Percentiles rank a stretch among this genome's conserved stretches.
These are phyloP conservation scores for Lasioglossum marginatum DNA, from an alignment of 2,888 invertebrate species.

Conservation along the genomic window DNA sequence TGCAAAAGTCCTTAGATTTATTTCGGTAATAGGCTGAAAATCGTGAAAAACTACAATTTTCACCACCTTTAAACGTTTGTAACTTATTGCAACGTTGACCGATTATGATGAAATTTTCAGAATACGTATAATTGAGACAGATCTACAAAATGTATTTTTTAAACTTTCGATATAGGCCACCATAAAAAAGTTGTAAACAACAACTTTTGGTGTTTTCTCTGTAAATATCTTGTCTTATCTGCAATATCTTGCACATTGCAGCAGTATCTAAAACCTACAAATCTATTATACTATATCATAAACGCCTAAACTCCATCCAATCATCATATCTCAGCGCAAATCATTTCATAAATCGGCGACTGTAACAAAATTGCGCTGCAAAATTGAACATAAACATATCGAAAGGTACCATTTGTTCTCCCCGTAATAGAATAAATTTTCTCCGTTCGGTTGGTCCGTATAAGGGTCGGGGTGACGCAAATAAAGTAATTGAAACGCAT, in stretches of 20 bases:
- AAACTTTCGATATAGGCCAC: no score
- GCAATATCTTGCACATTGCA: neutral
- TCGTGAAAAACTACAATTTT: no score
- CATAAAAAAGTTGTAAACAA: no score
- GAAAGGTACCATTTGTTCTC: neutral
- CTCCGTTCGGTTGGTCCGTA: neutral
- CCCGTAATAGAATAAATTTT: neutral
- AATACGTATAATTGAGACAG: no score
- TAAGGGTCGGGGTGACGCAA: neutral
- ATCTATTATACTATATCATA: neutral
- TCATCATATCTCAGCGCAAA: neutral
- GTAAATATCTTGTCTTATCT: no score
- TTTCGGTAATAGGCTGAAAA: no score
- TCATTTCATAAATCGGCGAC: neutral
- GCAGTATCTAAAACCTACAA: neutral
- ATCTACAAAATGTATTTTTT: no score
- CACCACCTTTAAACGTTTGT: no score
- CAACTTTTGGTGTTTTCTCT: no score
- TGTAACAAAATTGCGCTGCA: neutral
- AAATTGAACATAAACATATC: neutral
- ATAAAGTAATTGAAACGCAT: constrained; percentile 27
- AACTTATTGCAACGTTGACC: no score
- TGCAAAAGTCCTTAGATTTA: no score
- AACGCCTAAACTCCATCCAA: neutral
- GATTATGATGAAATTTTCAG: neutral